phyloP scores from a whole-genome alignment of 37 sponge, comb jelly and placozoan species.

The Amphimedon queenslandica region DNA sequence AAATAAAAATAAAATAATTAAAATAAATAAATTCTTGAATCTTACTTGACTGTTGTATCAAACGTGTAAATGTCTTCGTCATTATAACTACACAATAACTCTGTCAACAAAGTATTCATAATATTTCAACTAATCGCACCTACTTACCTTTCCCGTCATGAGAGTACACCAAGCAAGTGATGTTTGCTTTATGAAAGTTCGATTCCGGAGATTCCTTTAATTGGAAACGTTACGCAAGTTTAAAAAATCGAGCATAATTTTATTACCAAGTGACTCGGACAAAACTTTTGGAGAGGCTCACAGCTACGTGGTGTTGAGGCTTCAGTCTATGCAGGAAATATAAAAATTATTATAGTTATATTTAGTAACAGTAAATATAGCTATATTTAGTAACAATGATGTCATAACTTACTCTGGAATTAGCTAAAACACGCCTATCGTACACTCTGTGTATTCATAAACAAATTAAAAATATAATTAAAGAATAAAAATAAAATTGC shows the following conservation, averaged over 20 bases:
- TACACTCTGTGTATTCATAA: slow-evolving; percentile 32
- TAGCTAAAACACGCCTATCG: slow-evolving; percentile 32
- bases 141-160: slow-evolving; percentile 77
- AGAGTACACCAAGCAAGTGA: slow-evolving; percentile 89
- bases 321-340: not conserved
- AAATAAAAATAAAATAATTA: slow-evolving; percentile 16
- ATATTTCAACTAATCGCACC: not conserved
- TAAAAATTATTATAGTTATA: not conserved
- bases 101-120: slow-evolving; percentile 14
- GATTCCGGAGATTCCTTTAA: slow-evolving; percentile 28
- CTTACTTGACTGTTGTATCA: slow-evolving; percentile 66
- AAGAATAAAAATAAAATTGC: not conserved
- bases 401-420: slow-evolving; percentile 13
- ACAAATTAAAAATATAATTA: not conserved
- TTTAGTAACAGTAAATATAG: too few relatives aligned
- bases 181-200: slow-evolving; percentile 48
- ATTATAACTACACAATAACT: slow-evolving; percentile 90
- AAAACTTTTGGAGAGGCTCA: slow-evolving; percentile 71
- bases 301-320: not conserved
- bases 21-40: not conserved
- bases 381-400: too few relatives aligned
- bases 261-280: slow-evolving; percentile 75
- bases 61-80: slow-evolving; percentile 95
- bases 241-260: not conserved
- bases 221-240: not conserved